phyloP scores from a whole-genome alignment of 2,797 vertebrate genomes.

The Cuniculus paca region DNA sequence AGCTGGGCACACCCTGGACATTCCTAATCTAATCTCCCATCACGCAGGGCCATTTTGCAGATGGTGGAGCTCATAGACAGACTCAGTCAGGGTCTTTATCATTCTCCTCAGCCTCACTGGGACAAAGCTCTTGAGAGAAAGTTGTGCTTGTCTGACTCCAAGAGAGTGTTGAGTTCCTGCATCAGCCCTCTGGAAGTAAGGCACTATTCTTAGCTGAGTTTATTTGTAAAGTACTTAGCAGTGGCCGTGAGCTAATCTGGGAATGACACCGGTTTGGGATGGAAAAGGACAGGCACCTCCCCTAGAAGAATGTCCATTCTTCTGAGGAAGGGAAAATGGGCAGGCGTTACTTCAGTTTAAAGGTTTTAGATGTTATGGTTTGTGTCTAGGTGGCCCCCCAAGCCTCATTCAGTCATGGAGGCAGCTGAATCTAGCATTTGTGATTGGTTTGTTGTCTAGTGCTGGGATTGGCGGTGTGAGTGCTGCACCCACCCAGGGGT shows the following conservation, averaged over 20 bases:
- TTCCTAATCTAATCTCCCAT: background rate
- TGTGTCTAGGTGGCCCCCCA: too few relatives aligned
- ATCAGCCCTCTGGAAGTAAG: slow-evolving; percentile 71
- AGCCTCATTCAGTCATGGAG: too few relatives aligned
- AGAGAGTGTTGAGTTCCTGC: slow-evolving; percentile 60
- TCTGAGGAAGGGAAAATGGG: background rate
- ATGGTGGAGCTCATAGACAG: background rate
- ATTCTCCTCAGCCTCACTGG: slow-evolving; percentile 26
- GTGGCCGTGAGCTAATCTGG: slow-evolving; percentile 63
- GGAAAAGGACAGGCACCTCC: slow-evolving; percentile 2
- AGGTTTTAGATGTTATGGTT: slow-evolving; percentile 55
- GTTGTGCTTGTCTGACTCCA: slow-evolving; percentile 70
- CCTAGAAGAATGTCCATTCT: slow-evolving; percentile 25
- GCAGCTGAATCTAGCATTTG: too few relatives aligned
- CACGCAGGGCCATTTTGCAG: background rate
- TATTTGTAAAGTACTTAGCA: slow-evolving; percentile 66
- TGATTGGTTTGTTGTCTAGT: too few relatives aligned
- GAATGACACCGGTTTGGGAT: slow-evolving; percentile 61
- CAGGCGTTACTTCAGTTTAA: background rate
- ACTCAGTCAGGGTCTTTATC: background rate
- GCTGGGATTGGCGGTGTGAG: too few relatives aligned
- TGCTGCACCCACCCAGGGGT: too few relatives aligned
- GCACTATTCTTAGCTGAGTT: slow-evolving; percentile 76
- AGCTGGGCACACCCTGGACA: background rate
- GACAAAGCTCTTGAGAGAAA: slow-evolving; percentile 9